Evolutionary conservation across 2,797 vertebrate genomes (phyloP), one percentile per base, ranked within the genome.

Genomic region (Artibeus jamaicensis): DNA sequence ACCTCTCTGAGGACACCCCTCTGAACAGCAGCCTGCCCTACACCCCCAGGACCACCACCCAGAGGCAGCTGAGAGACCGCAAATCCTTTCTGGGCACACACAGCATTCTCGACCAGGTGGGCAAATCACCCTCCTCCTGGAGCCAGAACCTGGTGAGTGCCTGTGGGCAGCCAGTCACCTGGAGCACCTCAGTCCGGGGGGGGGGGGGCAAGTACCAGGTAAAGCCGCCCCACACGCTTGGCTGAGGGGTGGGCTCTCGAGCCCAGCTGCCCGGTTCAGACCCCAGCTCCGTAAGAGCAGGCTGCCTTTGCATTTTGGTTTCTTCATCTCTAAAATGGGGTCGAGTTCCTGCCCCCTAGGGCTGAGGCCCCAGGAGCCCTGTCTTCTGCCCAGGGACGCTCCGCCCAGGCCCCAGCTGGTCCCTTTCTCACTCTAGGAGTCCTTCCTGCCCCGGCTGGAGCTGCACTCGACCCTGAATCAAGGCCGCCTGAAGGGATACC

Each of bases 381-480:
- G 1, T 11, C 57, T 68, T 42, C 48, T 15, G 59, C 19, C 34
- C 53, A 5, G 74, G 62, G 26, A 46, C 46, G 6, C 39, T 82
- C 86, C 0, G 14, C 50, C 50, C 55, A 37, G 34, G 5, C 1
- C 84, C 67, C 46, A 84, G 44, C n/a, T 26, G 50, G 44, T 29
- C 29, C 6, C 48, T 85, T 79, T 48, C 50, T 91, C 29, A 0
- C 73, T 57, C 39, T 44, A 97, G 96, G 96, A 84, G 44, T 50
- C 92, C 78, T 91, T 92, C 85, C 92, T 95, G 94, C 93, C 96
- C 53, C 79, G 9, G 9, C 3, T 94, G 93, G 65, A 91, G 87
- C 62, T 96, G 67, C 81, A 76, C 19, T 37, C 62, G 0, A 18
- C 70, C 65, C 86, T 89, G 89, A 96, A 67, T 50, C 53, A 2